phyloP scores from a whole-genome alignment of 37 sponge, comb jelly and placozoan species.

The Crambe crambe region DNA sequence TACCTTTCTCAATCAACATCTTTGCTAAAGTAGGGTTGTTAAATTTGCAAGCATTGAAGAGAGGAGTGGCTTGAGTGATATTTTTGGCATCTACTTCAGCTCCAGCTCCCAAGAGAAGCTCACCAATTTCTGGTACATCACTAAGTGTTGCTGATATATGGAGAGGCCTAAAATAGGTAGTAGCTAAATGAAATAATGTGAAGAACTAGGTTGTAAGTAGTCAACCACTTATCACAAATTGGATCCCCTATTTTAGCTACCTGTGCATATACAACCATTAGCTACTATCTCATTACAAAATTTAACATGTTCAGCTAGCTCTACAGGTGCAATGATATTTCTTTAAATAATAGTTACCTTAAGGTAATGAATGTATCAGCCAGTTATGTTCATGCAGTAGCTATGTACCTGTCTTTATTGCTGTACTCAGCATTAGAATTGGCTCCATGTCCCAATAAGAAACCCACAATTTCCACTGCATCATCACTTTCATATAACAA shows the following conservation, averaged over 20 bases:
- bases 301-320: no score
- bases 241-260: no score
- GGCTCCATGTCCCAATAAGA: slow-evolving; percentile 44
- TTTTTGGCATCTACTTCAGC: slow-evolving; percentile 63
- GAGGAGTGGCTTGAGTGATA: slow-evolving; percentile 53
- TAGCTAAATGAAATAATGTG: not conserved
- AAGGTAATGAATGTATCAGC: no score
- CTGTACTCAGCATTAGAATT: slow-evolving; percentile 32
- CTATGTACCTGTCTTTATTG: slow-evolving; percentile 25
- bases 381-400: not conserved
- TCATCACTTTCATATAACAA: not conserved
- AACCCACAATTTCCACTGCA: slow-evolving; percentile 17
- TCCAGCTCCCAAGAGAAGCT: slow-evolving; percentile 43
- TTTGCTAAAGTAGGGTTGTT: slow-evolving; percentile 75
- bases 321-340: no score
- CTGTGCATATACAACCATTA: no score
- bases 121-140: slow-evolving; percentile 32
- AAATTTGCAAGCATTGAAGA: slow-evolving; percentile 64
- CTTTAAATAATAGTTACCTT: no score
- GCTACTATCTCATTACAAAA: no score
- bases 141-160: slow-evolving; percentile 24
- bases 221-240: not conserved
- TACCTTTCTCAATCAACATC: slow-evolving; percentile 62
- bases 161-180: slow-evolving; percentile 28
- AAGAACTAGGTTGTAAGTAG: not conserved